These are phyloP conservation scores for Drosophila mercatorum DNA, from an alignment of 2,888 invertebrate species.

Conservation along the genomic window DNA sequence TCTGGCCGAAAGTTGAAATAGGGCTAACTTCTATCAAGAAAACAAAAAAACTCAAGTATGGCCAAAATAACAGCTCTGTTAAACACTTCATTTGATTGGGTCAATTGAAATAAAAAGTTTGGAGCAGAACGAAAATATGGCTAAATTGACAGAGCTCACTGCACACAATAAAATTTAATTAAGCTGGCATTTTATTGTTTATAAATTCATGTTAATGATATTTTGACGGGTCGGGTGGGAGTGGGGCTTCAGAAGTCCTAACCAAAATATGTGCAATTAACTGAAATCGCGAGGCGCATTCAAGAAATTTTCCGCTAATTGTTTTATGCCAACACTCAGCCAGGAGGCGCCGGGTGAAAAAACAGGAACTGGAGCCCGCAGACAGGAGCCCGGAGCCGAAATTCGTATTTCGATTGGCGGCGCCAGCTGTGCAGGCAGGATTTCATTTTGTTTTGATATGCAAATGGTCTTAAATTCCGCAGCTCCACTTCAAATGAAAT, in stretches of 20 bases:
- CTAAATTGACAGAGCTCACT: constrained; percentile 1
- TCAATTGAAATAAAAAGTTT: neutral
- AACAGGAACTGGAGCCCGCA: neutral
- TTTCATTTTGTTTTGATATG: constrained; percentile 76
- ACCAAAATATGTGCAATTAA: constrained; percentile 72
- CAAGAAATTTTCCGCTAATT: constrained; percentile 72
- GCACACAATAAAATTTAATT: constrained; percentile 70
- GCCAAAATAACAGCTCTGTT: neutral
- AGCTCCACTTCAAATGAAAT: constrained; percentile 68
- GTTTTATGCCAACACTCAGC: constrained; percentile 51
- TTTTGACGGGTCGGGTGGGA: constrained; percentile 44
- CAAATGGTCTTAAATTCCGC: constrained; percentile 63
- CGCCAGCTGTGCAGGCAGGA: constrained; percentile 51
- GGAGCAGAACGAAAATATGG: neutral
- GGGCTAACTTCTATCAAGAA: neutral
- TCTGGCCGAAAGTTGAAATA: too few relatives aligned
- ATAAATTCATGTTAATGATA: constrained; percentile 80
- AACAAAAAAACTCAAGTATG: neutral
- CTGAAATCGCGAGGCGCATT: constrained; percentile 62
- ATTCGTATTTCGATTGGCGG: constrained; percentile 44
- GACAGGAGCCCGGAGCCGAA: constrained; percentile 5
- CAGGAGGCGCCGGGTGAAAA: neutral
- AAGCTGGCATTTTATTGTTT: constrained; percentile 77
- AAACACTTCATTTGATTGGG: constrained; percentile 2
- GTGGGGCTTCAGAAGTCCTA: constrained; percentile 11